These are phyloP conservation scores for Sinelater perroti DNA, from an alignment of 2,888 invertebrate genomes.

Conservation along the genomic window DNA sequence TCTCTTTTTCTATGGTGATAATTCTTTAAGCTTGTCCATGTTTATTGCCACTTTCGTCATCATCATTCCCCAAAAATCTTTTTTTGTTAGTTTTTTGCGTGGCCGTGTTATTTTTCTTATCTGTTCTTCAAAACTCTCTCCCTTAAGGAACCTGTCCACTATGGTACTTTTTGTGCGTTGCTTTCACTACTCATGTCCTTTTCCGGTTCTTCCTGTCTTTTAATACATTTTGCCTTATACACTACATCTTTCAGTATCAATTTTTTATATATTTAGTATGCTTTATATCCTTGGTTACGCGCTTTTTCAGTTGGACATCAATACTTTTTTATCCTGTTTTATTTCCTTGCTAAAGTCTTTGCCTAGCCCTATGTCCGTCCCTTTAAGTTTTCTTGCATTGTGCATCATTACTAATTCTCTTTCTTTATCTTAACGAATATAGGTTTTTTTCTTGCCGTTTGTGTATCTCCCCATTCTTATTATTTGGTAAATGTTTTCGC, in stretches of 20 bases:
- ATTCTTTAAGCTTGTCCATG: neutral
- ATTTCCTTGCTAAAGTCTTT: conserved; percentile 21
- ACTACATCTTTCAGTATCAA: conserved; percentile 15
- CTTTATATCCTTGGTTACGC: conserved; percentile 15
- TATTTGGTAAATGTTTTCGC: conserved; percentile 16
- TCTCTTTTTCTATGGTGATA: neutral
- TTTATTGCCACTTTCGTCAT: conserved; percentile 20
- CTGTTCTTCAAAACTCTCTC: conserved; percentile 21
- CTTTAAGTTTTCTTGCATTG: conserved; percentile 20
- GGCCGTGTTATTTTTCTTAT: conserved; percentile 26
- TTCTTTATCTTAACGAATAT: conserved; percentile 22
- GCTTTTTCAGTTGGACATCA: conserved; percentile 9
- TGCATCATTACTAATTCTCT: conserved; percentile 11
- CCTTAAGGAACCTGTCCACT: conserved; percentile 16
- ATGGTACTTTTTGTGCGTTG: conserved; percentile 18
- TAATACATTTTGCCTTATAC: no score
- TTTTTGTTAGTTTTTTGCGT: conserved; percentile 17
- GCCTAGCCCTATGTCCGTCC: conserved; percentile 21
- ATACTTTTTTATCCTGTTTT: conserved; percentile 5
- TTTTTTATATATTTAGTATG: conserved; percentile 18
- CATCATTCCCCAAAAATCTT: conserved; percentile 5
- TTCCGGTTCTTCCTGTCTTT: conserved; percentile 15
- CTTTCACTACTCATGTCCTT: neutral
- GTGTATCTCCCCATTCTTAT: conserved; percentile 21
- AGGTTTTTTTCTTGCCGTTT: conserved; percentile 19